Evolutionary conservation across 2,113 vertebrate genomes (phyloP).

Genomic region (Miniopterus natalensis): DNA sequence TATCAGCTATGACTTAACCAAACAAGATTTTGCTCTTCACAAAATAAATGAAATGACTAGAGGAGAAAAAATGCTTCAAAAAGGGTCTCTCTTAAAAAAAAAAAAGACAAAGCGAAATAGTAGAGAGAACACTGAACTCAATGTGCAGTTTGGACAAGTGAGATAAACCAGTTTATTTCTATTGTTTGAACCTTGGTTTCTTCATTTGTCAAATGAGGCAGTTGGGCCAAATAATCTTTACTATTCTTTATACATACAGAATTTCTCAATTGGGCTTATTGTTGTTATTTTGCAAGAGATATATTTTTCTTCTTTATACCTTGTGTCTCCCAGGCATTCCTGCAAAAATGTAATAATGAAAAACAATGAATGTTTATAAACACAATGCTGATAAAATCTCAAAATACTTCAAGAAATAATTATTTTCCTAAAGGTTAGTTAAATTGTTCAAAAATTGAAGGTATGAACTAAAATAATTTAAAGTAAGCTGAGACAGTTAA

Average conservation of each 20-base stretch:
- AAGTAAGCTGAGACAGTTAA: background rate
- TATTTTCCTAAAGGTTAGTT: slow-evolving; percentile 38
- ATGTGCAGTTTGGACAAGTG: background rate
- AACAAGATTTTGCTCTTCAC: slow-evolving; percentile 62
- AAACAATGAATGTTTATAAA: slow-evolving; percentile 46
- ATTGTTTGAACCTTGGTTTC: background rate
- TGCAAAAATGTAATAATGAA: slow-evolving; percentile 21
- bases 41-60: slow-evolving; percentile 69
- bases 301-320: background rate
- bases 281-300: slow-evolving; percentile 31
- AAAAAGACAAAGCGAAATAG: background rate
- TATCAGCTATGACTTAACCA: slow-evolving; percentile 70
- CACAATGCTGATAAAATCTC: slow-evolving; percentile 17
- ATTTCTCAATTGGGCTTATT: slow-evolving; percentile 26
- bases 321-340: background rate
- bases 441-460: slow-evolving; percentile 40
- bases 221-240: background rate
- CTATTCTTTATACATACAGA: background rate
- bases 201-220: background rate
- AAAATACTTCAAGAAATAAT: slow-evolving; percentile 18
- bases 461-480: background rate
- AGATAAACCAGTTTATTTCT: background rate
- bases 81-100: background rate
- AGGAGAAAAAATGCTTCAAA: slow-evolving; percentile 31
- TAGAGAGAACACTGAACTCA: background rate